phyloP scores from a whole-genome alignment of 2,797 vertebrate genomes.

The Delichon dasypus region DNA sequence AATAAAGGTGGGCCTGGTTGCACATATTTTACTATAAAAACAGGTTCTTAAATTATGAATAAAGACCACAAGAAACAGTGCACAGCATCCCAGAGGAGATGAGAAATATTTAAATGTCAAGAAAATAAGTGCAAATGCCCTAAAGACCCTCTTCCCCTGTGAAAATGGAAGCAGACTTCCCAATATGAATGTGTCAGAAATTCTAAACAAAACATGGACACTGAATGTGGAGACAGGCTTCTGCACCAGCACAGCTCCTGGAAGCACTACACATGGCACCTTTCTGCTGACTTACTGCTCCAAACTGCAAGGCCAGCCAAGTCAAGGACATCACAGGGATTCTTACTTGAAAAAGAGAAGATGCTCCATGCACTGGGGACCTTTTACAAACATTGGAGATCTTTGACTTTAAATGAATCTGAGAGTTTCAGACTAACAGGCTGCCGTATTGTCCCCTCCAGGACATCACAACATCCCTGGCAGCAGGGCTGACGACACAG shows the following conservation, averaged over 20 bases:
- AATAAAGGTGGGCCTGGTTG: neutral
- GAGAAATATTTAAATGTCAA: neutral
- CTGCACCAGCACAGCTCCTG: neutral
- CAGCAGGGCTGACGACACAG: neutral
- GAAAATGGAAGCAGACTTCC: neutral
- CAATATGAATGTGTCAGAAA: neutral
- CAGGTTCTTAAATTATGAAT: neutral
- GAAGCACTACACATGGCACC: neutral
- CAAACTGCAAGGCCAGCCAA: neutral
- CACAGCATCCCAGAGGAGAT: neutral
- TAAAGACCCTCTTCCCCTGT: neutral
- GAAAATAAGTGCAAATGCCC: neutral
- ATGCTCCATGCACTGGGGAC: fast-evolving
- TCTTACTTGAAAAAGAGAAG: neutral
- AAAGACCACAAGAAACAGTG: neutral
- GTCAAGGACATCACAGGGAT: fast-evolving
- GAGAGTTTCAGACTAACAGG: neutral
- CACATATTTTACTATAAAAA: neutral
- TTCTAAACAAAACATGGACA: neutral
- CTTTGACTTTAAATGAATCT: neutral
- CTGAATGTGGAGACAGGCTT: neutral
- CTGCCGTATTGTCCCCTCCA: conserved; percentile 11
- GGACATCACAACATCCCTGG: neutral
- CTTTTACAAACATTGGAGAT: neutral
- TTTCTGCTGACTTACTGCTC: neutral